Evolutionary conservation across 2,113 vertebrate species (phyloP), one percentile per base, ranked within the genome.

Genomic region (Podocnemis expansa): DNA sequence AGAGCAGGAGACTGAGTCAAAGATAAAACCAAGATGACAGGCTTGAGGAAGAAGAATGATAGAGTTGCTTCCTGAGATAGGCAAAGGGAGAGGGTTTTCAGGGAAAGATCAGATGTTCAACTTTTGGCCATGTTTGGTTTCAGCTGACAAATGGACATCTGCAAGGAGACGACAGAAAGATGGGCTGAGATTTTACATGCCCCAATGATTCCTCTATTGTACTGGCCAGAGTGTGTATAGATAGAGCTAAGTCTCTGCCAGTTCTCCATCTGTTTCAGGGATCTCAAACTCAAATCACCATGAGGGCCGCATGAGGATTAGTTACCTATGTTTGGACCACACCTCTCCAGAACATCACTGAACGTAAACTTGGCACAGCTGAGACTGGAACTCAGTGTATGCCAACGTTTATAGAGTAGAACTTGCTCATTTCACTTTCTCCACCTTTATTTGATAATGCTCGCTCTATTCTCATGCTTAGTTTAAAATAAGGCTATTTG

Each of bases 401-500:
- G 24, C 70, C 55, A 9, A 4, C 45, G 73, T 87, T 91, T 94
- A 89, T 43, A 86, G 63, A 95, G 29, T 25, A 86, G 80, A 95
- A 89, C 56, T 91, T 78, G 29, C 43, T 43, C 70, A 55, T 73
- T 76, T 85, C 13, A 25, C 31, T 85, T 85, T 17, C 51, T 76
- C 29, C 78, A 21, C 29, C 84, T 29, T 47, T 85, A 89, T 55
- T 24, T 12, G 12, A n/a, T 56, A 92, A 91, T 24, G 80, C 82
- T 85, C 85, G 24, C 85, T 89, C 75, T 55, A 27, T 79, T 90
- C 29, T 14, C 17, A 43, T 51, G 27, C 54, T 80, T 56, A 41
- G 82, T 25, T 85, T 91, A 76, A 89, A 87, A 87, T 60, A 88
- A 83, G 22, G 49, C 21, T 63, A 60, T 51, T 93, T 91, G 87